A percentile compares a stretch with the other conserved stretches of the same genome.
Conservation (phyloP, 2,797 vertebrate species). For the Melanotaenia parkinsoni region DNA sequence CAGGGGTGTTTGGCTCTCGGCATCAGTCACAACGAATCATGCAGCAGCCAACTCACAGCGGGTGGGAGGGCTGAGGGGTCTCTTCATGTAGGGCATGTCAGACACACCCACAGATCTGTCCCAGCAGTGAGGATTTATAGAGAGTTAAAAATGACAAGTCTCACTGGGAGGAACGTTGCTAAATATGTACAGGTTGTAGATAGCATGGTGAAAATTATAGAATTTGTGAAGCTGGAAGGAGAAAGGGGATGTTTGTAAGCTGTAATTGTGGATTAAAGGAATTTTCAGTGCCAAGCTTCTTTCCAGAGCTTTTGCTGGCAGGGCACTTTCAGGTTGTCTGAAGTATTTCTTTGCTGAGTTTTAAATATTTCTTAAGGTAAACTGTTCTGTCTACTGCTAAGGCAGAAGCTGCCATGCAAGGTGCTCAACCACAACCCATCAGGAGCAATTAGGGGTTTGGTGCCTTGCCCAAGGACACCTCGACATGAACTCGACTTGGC, state of each 20-base stretch:
- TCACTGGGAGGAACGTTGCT: slow-evolving; percentile 10
- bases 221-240: neutral
- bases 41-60: slow-evolving; percentile 54
- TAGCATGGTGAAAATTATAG: slow-evolving; percentile 28
- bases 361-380: slow-evolving; percentile 48
- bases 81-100: slow-evolving; percentile 54
- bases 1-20: slow-evolving; percentile 47
- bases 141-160: slow-evolving; percentile 10
- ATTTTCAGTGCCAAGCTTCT: neutral
- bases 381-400: slow-evolving; percentile 33
- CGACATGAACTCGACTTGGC: too few relatives aligned
- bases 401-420: too few relatives aligned
- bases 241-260: slow-evolving; percentile 14
- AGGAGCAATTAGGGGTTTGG: too few relatives aligned
- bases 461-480: too few relatives aligned
- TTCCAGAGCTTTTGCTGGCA: slow-evolving; percentile 27
- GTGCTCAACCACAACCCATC: too few relatives aligned
- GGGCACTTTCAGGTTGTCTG: slow-evolving; percentile 34
- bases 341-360: slow-evolving; percentile 56
- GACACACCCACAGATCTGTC: slow-evolving; percentile 53
- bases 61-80: slow-evolving; percentile 36
- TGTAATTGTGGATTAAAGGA: neutral
- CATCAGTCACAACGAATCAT: slow-evolving; percentile 65
- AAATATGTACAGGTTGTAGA: slow-evolving; percentile 10
- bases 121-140: slow-evolving; percentile 22